phyloP scores from a whole-genome alignment of 1,140 invertebrate genomes.

The Dryas iulia region DNA sequence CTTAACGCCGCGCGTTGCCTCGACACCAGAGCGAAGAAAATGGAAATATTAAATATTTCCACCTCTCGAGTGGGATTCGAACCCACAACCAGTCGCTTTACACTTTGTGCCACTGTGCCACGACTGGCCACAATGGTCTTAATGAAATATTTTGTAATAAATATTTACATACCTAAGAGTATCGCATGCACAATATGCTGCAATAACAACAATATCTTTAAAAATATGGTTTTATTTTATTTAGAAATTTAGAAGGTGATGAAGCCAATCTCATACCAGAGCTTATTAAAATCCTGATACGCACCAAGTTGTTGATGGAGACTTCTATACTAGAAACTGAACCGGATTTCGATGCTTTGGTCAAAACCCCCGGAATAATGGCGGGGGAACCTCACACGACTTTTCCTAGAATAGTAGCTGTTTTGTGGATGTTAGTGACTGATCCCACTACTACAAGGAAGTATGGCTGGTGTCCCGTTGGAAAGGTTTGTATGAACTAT shows the following conservation, averaged over 20 bases:
- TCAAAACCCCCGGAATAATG: slow-evolving; percentile 59
- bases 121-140: no score
- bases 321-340: slow-evolving; percentile 54
- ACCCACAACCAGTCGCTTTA: no score
- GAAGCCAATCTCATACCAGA: slow-evolving; percentile 48
- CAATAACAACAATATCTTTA: no score
- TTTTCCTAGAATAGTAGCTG: slow-evolving; percentile 58
- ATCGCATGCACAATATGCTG: no score
- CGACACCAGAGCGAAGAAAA: no score
- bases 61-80: no score
- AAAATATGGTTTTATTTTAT: neutral
- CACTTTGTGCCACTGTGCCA: no score
- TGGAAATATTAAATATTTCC: no score
- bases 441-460: slow-evolving; percentile 50
- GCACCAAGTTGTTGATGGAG: slow-evolving; percentile 55
- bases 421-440: slow-evolving; percentile 54
- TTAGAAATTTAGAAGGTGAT: slow-evolving; percentile 63
- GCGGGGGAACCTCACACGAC: slow-evolving; percentile 62
- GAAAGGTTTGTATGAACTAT: slow-evolving; percentile 55
- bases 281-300: slow-evolving; percentile 48
- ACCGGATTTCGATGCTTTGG: slow-evolving; percentile 54
- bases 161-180: no score
- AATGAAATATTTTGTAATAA: no score
- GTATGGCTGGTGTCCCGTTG: slow-evolving; percentile 62
- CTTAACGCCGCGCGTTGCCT: no score